These are phyloP conservation scores for Fukomys damarensis DNA, from an alignment of 2,113 vertebrate species.

Conservation along the genomic window DNA sequence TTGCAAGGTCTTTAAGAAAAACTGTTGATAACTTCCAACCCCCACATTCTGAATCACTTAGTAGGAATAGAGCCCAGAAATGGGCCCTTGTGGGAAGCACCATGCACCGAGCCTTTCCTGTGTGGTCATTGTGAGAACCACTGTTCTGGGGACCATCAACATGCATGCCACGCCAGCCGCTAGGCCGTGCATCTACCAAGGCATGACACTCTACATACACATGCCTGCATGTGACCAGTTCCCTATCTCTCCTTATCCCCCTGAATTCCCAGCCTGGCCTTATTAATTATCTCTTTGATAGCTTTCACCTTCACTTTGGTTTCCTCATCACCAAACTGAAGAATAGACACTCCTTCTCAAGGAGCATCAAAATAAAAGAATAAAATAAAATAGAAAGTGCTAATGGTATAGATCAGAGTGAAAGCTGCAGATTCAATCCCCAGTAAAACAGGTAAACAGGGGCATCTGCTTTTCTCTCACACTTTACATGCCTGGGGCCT, in stretches of 20 bases:
- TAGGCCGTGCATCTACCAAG: no score
- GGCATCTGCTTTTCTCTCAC: not conserved
- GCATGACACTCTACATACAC: no score
- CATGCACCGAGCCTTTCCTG: not conserved
- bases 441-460: not conserved
- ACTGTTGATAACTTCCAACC: not conserved
- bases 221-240: no score
- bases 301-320: not conserved
- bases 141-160: not conserved
- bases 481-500: not conserved
- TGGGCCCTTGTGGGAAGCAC: not conserved
- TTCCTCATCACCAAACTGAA: not conserved
- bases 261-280: not conserved
- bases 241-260: not conserved
- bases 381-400: not conserved
- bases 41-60: not conserved
- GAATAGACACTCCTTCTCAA: not conserved
- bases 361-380: not conserved
- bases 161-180: no score
- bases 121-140: not conserved
- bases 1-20: not conserved
- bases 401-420: not conserved
- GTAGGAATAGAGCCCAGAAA: not conserved
- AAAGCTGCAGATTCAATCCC: not conserved
- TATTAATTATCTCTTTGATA: not conserved